A percentile compares a stretch with the other conserved stretches of the same genome.
These are phyloP conservation scores for Sardinella longiceps DNA, from an alignment of 2,797 vertebrate species.

Conservation along the genomic window DNA sequence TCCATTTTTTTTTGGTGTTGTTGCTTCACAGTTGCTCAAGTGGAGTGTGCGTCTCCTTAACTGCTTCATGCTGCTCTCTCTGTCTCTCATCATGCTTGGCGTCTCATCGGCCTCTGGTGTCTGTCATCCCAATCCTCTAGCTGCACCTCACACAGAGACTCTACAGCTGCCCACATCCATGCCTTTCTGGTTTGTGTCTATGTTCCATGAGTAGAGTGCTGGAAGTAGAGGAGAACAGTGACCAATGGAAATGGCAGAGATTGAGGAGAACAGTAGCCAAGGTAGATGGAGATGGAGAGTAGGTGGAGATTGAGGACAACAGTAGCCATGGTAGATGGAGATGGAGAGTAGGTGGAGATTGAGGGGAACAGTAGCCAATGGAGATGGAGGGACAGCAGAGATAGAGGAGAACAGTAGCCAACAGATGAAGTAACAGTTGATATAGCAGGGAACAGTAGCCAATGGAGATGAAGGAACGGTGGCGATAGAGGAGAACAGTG, in stretches of 20 bases:
- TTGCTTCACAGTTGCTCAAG: constrained; percentile 5
- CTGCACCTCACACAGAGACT: neutral
- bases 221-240: neutral
- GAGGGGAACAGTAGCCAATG: neutral
- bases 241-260: neutral
- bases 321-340: neutral
- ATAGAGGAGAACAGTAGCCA: neutral
- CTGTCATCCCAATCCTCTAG: neutral
- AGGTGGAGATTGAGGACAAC: too few relatives aligned
- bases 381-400: too few relatives aligned
- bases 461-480: neutral
- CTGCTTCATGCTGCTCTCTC: neutral
- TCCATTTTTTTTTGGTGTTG: neutral
- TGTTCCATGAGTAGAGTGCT: neutral
- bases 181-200: neutral
- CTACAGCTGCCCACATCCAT: neutral
- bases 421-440: too few relatives aligned
- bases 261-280: neutral
- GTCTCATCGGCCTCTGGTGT: neutral
- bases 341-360: neutral
- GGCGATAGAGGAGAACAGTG: neutral
- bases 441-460: neutral
- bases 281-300: too few relatives aligned
- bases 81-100: neutral
- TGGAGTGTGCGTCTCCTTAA: neutral